Evolutionary conservation across 2,888 invertebrate species (phyloP).

Genomic region (Drosophila eohydei): DNA sequence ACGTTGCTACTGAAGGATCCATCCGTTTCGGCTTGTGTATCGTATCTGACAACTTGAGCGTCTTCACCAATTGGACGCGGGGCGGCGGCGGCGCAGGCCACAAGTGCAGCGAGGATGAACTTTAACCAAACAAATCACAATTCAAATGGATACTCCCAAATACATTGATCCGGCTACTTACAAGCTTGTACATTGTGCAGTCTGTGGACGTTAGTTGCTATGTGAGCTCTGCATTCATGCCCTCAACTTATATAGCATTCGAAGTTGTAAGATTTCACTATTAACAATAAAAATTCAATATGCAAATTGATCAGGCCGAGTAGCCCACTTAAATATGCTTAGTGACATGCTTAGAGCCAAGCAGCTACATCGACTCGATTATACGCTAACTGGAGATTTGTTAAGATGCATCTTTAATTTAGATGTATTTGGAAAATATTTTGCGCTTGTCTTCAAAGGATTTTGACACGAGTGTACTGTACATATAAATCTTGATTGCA

Average conservation of each 20-base stretch:
- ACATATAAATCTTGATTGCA: neutral
- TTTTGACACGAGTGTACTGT: neutral
- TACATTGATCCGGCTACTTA: conserved; percentile 47
- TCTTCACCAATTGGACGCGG: conserved; percentile 16
- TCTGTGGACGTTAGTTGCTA: conserved; percentile 36
- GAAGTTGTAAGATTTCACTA: conserved; percentile 21
- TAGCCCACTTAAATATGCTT: conserved; percentile 56
- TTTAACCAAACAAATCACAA: conserved; percentile 24
- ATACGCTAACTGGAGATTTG: conserved; percentile 27
- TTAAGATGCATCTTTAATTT: neutral
- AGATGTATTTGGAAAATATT: neutral
- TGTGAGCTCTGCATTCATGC: conserved; percentile 32
- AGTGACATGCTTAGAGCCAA: conserved; percentile 23
- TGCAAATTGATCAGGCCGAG: conserved; percentile 59
- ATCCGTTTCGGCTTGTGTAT: conserved; percentile 78
- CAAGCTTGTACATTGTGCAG: conserved; percentile 69
- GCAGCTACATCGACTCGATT: neutral
- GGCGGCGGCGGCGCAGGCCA: conserved; percentile 48
- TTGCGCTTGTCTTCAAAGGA: neutral
- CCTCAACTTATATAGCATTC: conserved; percentile 56
- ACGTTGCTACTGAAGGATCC: conserved; percentile 84
- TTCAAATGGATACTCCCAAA: neutral
- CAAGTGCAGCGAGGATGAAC: conserved; percentile 57
- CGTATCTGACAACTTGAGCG: conserved; percentile 33
- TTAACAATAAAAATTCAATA: conserved; percentile 41